phyloP scores from a whole-genome alignment of 1,140 invertebrate species.

The Ruditapes philippinarum region DNA sequence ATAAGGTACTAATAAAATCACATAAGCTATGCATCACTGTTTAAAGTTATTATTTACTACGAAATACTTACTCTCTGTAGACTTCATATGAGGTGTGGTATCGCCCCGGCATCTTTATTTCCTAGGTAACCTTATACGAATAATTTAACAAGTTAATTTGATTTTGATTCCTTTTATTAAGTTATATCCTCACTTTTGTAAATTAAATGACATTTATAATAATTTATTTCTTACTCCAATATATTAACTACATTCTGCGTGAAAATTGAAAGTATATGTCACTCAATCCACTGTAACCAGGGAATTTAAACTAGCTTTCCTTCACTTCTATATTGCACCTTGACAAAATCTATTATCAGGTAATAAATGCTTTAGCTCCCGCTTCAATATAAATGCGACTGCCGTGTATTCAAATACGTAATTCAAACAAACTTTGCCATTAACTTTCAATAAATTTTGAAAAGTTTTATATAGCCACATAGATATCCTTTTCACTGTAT shows the following conservation, averaged over 20 bases:
- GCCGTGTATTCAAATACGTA: conserved; percentile 16
- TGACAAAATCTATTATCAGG: conserved; percentile 52
- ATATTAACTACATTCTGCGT: neutral
- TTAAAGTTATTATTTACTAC: too few relatives aligned
- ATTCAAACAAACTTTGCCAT: conserved; percentile 43
- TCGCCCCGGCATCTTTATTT: conserved; percentile 13
- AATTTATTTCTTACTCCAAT: neutral
- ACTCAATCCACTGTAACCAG: neutral
- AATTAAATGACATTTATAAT: neutral
- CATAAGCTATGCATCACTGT: too few relatives aligned
- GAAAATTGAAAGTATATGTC: conserved; percentile 16
- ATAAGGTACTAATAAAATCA: too few relatives aligned
- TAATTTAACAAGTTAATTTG: neutral
- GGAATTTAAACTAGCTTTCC: conserved; percentile 14
- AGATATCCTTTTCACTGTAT: conserved; percentile 36
- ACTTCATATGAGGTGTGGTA: conserved; percentile 43
- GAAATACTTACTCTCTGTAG: conserved; percentile 47
- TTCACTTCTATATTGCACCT: conserved; percentile 29
- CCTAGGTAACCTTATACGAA: neutral
- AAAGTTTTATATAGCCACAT: conserved; percentile 2
- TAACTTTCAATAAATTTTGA: conserved; percentile 60
- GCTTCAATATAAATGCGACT: conserved; percentile 31
- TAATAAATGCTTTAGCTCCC: conserved; percentile 45
- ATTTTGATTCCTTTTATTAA: neutral
- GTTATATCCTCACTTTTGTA: neutral